Base-by-base conservation (phyloP, 2,888 invertebrate genomes). In the Andrena dorsata region DNA sequence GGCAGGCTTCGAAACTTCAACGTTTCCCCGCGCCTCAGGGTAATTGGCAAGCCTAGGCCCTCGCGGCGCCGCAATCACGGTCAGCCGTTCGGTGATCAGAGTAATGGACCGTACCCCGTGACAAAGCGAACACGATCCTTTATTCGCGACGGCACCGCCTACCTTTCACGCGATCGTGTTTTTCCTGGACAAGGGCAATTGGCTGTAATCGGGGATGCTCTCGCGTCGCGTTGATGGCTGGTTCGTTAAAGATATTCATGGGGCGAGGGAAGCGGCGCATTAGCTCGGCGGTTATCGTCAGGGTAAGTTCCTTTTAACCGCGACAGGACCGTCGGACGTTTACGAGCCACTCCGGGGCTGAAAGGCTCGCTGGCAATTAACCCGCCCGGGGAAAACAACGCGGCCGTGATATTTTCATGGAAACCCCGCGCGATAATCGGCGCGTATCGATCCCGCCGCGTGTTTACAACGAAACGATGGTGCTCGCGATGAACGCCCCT, bases 401-500 rank as follows among this genome's bases (percentile, higher is more conserved):
- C 20, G 30, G 16, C 2, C 20, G 23, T 41, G 28, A 30, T 47
- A 49, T 72, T 72, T 68, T 32, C 23, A 26, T 58, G 68, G 3
- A 32, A 28, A 49, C 16, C 5, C n/a, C 30, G 16, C 49, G 32
- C 66, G 60, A 68, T 66, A 66, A 74, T 74, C 58, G 68, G 35
- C 20, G 68, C 4, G 49, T 66, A 69, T 75, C 75, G 74, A 74
- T 65, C 74, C 41, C 5, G 13, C 20, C 10, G 20, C 56, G 58
- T 74, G 66, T 74, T 73, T 73, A 73, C 51, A 26, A 20, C 20
- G 56, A 1, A 53, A 13, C 47, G 23, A 10, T 13, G 32, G 30
- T 26, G 56, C 66, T n/a, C 2, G 58, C 69, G 75, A 69, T 61
- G 51, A 69, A 75, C 35, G 75, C 13, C 2, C 16, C 30, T 35